These are phyloP conservation scores for Conops quadrifasciatus DNA, from an alignment of 2,888 invertebrate genomes.

Conservation along the genomic window DNA sequence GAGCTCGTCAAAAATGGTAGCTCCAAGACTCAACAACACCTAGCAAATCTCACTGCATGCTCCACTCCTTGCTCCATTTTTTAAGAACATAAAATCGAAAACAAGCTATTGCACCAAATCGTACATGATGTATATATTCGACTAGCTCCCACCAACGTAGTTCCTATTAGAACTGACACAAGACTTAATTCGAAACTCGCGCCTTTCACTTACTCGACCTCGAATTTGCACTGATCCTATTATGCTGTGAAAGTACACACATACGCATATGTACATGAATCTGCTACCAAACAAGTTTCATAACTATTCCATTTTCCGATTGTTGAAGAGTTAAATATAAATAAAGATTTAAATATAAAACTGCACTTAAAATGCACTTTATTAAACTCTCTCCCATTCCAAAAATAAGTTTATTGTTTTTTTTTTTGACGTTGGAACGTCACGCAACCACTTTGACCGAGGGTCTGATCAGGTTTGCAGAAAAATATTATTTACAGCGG, in stretches of 20 bases:
- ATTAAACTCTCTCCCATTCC: too few relatives aligned
- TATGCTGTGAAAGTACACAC: too few relatives aligned
- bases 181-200: too few relatives aligned
- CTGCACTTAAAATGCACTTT: too few relatives aligned
- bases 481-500: neutral
- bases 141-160: slow-evolving; percentile 5
- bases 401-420: neutral
- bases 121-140: neutral
- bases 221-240: too few relatives aligned
- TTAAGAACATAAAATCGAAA: neutral
- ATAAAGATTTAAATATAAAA: too few relatives aligned
- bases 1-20: neutral
- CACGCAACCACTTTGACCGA: slow-evolving; percentile 16
- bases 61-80: neutral
- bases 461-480: neutral
- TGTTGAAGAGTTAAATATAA: too few relatives aligned
- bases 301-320: too few relatives aligned
- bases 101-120: slow-evolving; percentile 17
- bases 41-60: neutral
- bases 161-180: slow-evolving; percentile 9
- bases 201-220: too few relatives aligned
- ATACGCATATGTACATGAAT: too few relatives aligned
- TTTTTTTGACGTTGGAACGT: slow-evolving; percentile 5
- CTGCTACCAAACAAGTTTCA: too few relatives aligned
- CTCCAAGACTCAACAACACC: slow-evolving; percentile 23